phyloP scores from a whole-genome alignment of 2,888 invertebrate genomes.

The Saturnia japonica region DNA sequence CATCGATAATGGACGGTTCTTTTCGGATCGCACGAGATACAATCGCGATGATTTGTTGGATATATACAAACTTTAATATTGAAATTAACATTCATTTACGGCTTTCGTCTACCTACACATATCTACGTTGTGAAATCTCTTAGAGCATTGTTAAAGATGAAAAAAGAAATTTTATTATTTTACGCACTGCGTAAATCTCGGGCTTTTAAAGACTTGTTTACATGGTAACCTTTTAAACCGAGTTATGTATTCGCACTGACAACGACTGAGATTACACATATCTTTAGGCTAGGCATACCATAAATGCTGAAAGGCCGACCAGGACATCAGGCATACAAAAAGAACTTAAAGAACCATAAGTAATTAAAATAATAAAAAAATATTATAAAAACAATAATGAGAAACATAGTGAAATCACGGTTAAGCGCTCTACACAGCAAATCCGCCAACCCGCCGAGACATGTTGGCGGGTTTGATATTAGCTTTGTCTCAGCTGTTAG shows the following conservation, averaged over 20 bases:
- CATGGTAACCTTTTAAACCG: constrained; percentile 13
- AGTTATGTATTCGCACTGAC: constrained; percentile 17
- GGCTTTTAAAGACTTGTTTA: constrained; percentile 2
- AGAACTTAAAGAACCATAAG: too few relatives aligned
- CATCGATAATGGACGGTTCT: constrained; percentile 69
- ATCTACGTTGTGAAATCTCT: constrained; percentile 28
- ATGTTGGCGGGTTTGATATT: too few relatives aligned
- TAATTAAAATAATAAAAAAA: too few relatives aligned
- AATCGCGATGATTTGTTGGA: constrained; percentile 79
- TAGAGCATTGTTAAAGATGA: constrained; percentile 19
- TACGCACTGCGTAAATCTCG: constrained; percentile 2
- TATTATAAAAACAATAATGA: too few relatives aligned
- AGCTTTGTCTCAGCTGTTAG: too few relatives aligned
- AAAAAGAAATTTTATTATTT: constrained; percentile 18
- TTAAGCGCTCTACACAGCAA: too few relatives aligned
- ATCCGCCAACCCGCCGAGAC: too few relatives aligned
- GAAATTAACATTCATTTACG: constrained; percentile 78
- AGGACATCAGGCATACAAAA: too few relatives aligned
- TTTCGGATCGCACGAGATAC: constrained; percentile 73
- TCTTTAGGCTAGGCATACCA: too few relatives aligned
- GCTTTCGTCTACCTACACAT: constrained; percentile 58
- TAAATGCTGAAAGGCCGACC: too few relatives aligned
- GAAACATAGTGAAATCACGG: too few relatives aligned
- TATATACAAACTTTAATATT: constrained; percentile 75
- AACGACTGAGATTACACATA: constrained; percentile 15